These are phyloP conservation scores for Stenopsyche tienmushanensis DNA, from an alignment of 1,140 invertebrate genomes.

Conservation along the genomic window DNA sequence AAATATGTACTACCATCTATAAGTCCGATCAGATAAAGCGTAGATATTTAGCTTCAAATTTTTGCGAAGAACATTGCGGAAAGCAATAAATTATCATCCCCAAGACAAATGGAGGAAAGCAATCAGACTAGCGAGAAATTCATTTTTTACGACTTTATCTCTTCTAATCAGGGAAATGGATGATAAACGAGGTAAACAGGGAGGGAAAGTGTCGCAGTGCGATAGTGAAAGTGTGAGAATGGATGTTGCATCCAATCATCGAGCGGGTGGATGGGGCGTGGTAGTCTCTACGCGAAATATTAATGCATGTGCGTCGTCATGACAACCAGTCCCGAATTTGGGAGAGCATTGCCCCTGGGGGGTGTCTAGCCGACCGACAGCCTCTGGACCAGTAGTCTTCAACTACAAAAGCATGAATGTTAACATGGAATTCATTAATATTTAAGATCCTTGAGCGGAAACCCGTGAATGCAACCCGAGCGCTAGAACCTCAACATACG, in stretches of 20 bases:
- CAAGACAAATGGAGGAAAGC: too few relatives aligned
- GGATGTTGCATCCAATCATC: background rate
- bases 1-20: too few relatives aligned
- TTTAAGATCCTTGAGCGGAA: too few relatives aligned
- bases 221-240: background rate
- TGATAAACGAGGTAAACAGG: background rate
- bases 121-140: too few relatives aligned
- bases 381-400: constrained; percentile 8
- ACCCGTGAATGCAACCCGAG: too few relatives aligned
- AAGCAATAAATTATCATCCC: too few relatives aligned
- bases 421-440: too few relatives aligned
- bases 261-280: constrained; percentile 1
- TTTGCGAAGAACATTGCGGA: too few relatives aligned
- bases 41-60: too few relatives aligned
- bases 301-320: constrained; percentile 24
- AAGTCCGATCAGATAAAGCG: too few relatives aligned
- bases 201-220: background rate
- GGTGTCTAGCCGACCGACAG: constrained; percentile 14
- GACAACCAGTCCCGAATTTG: constrained; percentile 5
- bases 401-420: constrained; percentile 1
- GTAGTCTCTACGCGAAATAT: constrained; percentile 16
- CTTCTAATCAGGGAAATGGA: background rate
- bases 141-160: too few relatives aligned
- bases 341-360: constrained; percentile 15
- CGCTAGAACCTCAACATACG: too few relatives aligned